Base-by-base conservation (phyloP, 2,888 invertebrate species). In the Bruchidius siliquastri region DNA sequence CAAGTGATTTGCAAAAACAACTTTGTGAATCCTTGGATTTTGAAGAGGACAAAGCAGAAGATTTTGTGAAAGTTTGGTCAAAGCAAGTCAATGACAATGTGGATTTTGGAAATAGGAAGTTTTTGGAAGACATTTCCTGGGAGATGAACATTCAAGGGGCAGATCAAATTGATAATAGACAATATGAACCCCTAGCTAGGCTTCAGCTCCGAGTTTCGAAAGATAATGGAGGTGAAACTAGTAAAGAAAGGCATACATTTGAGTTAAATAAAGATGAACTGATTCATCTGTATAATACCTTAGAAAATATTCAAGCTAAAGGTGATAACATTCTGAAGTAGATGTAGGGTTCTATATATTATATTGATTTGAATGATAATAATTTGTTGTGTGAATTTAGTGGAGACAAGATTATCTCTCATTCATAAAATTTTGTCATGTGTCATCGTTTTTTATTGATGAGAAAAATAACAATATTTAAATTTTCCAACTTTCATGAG, bases 121-220 rank as follows among this genome's bases (percentile, higher is more conserved):
- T 89, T 80, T 83, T 90, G 49, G 86, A 89, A 72, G 86, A 88
- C 78, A 84, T 90, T 66, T 86, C 87, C 32, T 90, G 90, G 90
- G 88, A 90, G 75, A 79, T 90, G 0, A 89, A 89, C 81, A 84
- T 90, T 22, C 87, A 89, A 81, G 85, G 87, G 32, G 87, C 88
- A 4, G 88, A 88, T 1, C 87, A 87, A 74, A 84, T 86, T 49
- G 85, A 86, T 74, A 85, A 86, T 72, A 87, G 88, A 74, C 86
- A 88, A 76, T 86, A 86, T 67, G 82, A 85, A 0, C 88, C 89
- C 0, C 83, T 88, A 69, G 88, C 88, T 2, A 85, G 88, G 30
- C 79, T 90, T 20, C 89, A 90, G 76, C 82, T 90, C 22, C 86
- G 83, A 74, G 75, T 88, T 26, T 80, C 81, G 68, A 81, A 82